These are phyloP conservation scores for Myrmecophaga tridactyla DNA, from an alignment of 2,113 vertebrate species.

Conservation along the genomic window DNA sequence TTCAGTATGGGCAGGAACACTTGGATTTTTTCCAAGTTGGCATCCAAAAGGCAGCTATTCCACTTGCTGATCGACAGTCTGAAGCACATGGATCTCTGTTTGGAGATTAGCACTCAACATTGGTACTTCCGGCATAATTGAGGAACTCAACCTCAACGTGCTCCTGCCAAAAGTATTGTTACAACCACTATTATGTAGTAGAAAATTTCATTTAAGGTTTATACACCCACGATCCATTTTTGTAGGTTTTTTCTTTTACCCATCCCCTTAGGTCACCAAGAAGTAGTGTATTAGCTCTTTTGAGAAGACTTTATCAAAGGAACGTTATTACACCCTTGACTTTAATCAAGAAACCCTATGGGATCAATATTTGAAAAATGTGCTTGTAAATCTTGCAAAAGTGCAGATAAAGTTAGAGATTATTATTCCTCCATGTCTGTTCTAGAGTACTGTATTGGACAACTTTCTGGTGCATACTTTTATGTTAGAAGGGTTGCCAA, in stretches of 20 bases:
- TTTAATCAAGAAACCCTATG: neutral
- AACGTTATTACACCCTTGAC: neutral
- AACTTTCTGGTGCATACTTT: accelerated
- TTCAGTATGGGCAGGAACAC: neutral
- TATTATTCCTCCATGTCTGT: neutral
- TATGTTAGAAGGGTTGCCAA: neutral
- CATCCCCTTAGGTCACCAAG: neutral
- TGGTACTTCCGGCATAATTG: neutral
- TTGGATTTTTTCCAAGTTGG: neutral
- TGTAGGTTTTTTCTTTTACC: neutral
- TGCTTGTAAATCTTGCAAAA: too few species aligned
- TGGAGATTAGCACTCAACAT: neutral
- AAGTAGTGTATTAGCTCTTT: neutral
- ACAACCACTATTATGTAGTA: neutral
- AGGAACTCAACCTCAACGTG: neutral
- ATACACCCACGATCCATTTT: neutral
- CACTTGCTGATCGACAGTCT: neutral
- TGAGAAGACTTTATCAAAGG: neutral
- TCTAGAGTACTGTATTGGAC: neutral
- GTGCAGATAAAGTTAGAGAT: neutral
- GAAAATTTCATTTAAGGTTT: neutral
- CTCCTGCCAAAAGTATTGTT: neutral
- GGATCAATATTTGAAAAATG: neutral
- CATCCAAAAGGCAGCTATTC: neutral
- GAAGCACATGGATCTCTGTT: neutral